phyloP scores from a whole-genome alignment of 2,888 invertebrate genomes.

The Nomada goodeniana region DNA sequence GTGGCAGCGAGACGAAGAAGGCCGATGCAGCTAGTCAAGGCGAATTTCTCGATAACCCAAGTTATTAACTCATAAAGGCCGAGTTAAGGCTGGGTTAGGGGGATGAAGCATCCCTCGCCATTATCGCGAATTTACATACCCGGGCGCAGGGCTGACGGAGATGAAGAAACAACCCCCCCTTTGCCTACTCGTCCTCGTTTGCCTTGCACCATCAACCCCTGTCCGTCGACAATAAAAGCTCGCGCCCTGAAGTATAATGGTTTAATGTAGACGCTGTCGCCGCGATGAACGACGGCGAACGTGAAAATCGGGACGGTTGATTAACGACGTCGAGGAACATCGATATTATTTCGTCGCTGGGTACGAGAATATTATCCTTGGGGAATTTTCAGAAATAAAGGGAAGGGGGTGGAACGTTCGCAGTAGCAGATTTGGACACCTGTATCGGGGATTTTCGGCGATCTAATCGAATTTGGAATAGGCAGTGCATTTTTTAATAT shows the following conservation, averaged over 20 bases:
- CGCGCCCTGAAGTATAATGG: slow-evolving; percentile 80
- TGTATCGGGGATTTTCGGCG: too few relatives aligned
- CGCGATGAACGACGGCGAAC: slow-evolving; percentile 2
- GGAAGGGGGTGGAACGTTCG: too few relatives aligned
- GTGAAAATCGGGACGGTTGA: slow-evolving; percentile 34
- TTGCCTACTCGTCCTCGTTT: slow-evolving; percentile 32
- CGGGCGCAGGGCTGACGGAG: slow-evolving; percentile 63
- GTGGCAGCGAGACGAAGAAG: slow-evolving; percentile 32
- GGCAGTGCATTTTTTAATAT: too few relatives aligned
- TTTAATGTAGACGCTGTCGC: slow-evolving; percentile 67
- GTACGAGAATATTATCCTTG: neutral
- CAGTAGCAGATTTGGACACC: too few relatives aligned
- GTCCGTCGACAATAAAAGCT: slow-evolving; percentile 78
- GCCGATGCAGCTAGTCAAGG: slow-evolving; percentile 70
- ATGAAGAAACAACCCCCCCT: slow-evolving; percentile 62
- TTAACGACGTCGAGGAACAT: slow-evolving; percentile 19
- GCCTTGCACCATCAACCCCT: slow-evolving; percentile 55
- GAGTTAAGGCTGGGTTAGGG: slow-evolving; percentile 78
- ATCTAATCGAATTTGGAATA: too few relatives aligned
- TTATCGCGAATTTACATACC: slow-evolving; percentile 84
- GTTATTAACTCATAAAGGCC: slow-evolving; percentile 84
- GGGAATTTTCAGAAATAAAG: neutral
- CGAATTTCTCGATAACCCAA: slow-evolving; percentile 83
- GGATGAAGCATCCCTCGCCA: slow-evolving; percentile 77
- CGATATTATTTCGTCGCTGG: slow-evolving; percentile 7